Conservation (phyloP, 1,140 invertebrate species). For the Lepidurus apus region DNA sequence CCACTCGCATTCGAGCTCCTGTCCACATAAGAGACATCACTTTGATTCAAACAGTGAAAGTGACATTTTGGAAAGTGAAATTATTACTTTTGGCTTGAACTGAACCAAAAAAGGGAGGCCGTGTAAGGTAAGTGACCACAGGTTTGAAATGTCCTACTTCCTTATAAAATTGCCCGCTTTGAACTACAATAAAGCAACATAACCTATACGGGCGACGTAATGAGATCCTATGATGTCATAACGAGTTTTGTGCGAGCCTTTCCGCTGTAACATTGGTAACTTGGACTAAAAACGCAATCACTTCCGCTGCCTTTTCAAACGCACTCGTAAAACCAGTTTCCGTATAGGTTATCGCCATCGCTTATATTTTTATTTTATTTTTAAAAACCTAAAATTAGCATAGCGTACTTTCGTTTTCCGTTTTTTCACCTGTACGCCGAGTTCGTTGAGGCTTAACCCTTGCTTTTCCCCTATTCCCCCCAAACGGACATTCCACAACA, state of each 20-base stretch:
- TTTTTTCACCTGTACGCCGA: neutral
- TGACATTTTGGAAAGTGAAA: neutral
- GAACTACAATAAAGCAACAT: neutral
- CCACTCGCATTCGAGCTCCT: neutral
- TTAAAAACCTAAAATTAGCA: neutral
- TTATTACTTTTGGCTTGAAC: neutral
- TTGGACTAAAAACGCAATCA: neutral
- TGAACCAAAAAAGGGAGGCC: neutral
- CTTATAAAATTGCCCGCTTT: neutral
- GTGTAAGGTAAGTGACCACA: neutral
- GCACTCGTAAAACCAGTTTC: neutral
- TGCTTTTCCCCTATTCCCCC: neutral
- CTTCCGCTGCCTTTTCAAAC: conserved; percentile 8
- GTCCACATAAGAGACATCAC: neutral
- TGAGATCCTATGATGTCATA: neutral
- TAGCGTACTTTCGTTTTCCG: neutral
- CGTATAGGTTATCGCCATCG: neutral
- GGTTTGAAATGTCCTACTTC: neutral
- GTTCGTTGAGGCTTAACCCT: neutral
- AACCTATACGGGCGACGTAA: neutral
- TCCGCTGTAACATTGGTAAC: no score
- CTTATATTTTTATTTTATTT: neutral
- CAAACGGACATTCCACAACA: neutral
- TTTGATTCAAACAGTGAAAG: neutral
- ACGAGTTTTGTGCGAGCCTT: no score